A percentile compares a stretch with the other conserved stretches of the same genome.
Evolutionary conservation across 2,113 vertebrate genomes (phyloP).

Genomic region (Oryzias woworae): DNA sequence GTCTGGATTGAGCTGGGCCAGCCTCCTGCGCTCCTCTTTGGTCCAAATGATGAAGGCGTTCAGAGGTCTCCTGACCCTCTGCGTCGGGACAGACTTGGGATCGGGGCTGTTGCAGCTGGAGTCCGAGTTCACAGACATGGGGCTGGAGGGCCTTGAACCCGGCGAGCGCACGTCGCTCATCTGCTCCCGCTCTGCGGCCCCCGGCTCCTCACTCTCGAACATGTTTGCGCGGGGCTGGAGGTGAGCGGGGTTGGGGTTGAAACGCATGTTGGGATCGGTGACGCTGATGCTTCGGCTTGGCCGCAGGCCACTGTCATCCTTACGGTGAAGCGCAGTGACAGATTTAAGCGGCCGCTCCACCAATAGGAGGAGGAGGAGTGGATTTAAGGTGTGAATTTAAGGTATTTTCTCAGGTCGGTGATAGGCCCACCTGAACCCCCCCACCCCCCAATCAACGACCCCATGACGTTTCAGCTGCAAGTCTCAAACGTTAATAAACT

Average conservation of each 20-base stretch:
- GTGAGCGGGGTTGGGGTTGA: slow-evolving; percentile 45
- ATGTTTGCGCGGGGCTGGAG: slow-evolving; percentile 43
- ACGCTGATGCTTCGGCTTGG: background rate
- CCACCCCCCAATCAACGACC: slow-evolving; percentile 37
- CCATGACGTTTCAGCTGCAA: slow-evolving; percentile 38
- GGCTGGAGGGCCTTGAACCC: slow-evolving; percentile 64
- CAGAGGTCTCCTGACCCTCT: slow-evolving; percentile 80
- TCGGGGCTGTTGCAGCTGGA: slow-evolving; percentile 83
- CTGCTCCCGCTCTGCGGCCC: slow-evolving; percentile 30
- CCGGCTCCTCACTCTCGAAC: slow-evolving; percentile 36
- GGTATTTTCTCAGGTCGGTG: slow-evolving; percentile 66
- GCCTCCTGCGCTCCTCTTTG: slow-evolving; percentile 80
- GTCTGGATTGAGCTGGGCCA: slow-evolving; percentile 78
- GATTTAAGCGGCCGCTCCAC: slow-evolving; percentile 68
- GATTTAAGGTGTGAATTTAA: slow-evolving; percentile 78
- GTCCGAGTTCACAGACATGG: slow-evolving; percentile 71
- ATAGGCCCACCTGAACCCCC: slow-evolving; percentile 39
- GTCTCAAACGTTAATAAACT: slow-evolving; percentile 8
- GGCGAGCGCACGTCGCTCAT: slow-evolving; percentile 44
- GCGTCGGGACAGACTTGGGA: slow-evolving; percentile 63
- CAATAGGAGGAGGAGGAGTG: slow-evolving; percentile 78
- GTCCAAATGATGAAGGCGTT: slow-evolving; percentile 87
- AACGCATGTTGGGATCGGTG: slow-evolving; percentile 50
- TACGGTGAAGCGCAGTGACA: slow-evolving; percentile 20
- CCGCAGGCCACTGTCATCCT: slow-evolving; percentile 47